Evolutionary conservation across 2,888 invertebrate species (phyloP).

Genomic region (Drosophila nr. medialis): DNA sequence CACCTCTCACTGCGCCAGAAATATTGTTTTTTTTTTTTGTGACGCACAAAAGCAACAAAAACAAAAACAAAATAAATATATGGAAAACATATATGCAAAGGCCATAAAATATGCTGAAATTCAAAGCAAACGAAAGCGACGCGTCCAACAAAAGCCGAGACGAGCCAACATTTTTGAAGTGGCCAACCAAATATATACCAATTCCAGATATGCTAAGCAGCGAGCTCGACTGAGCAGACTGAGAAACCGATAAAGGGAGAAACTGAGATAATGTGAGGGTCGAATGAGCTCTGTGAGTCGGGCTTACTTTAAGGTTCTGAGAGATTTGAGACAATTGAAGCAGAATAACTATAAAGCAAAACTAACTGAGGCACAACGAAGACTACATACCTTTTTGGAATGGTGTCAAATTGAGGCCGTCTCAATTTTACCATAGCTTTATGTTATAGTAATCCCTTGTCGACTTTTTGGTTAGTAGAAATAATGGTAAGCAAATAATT

Average conservation of each 20-base stretch:
- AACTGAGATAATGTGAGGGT: neutral
- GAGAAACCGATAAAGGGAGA: neutral
- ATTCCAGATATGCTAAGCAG: conserved; percentile 44
- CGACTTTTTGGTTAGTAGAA: neutral
- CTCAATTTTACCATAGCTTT: neutral
- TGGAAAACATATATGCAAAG: conserved; percentile 18
- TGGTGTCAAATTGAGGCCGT: neutral
- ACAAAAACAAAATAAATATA: neutral
- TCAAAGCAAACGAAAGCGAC: conserved; percentile 21
- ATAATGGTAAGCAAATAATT: neutral
- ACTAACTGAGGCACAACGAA: neutral
- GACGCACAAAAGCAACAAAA: conserved; percentile 1
- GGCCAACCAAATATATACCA: conserved; percentile 9
- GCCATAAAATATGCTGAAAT: conserved; percentile 15
- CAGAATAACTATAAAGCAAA: neutral
- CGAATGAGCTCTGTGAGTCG: neutral
- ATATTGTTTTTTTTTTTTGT: conserved; percentile 23
- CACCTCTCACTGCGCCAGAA: conserved; percentile 1
- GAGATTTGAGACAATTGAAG: neutral
- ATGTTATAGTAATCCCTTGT: neutral
- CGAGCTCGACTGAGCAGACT: conserved; percentile 19
- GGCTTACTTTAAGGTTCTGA: neutral
- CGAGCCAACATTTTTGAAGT: conserved; percentile 1
- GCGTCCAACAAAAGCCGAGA: conserved; percentile 1
- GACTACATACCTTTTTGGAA: neutral